phyloP scores from a whole-genome alignment of 2,888 invertebrate species.

The Cerastis leucographa region DNA sequence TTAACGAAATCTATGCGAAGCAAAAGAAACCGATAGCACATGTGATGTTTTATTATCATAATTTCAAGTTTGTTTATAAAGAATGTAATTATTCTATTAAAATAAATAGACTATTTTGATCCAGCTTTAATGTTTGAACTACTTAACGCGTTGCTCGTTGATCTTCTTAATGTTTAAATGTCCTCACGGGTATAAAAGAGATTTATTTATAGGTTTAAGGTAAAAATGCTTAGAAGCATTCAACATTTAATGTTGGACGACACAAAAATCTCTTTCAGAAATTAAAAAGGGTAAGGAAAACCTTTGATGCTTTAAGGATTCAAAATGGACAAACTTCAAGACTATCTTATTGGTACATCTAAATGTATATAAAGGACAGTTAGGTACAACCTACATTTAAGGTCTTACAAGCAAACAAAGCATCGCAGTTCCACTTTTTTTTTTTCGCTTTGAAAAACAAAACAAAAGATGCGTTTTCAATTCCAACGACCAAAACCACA shows the following conservation, averaged over 20 bases:
- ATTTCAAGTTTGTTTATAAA: neutral
- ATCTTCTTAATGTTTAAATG: slow-evolving; percentile 4
- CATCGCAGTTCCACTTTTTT: slow-evolving; percentile 5
- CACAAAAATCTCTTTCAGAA: slow-evolving; percentile 26
- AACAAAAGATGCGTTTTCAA: slow-evolving; percentile 48
- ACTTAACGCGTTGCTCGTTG: neutral
- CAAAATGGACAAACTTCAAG: slow-evolving; percentile 32
- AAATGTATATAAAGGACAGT: slow-evolving; percentile 3
- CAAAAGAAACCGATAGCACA: no score
- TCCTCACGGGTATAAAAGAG: neutral
- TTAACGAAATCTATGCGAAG: no score
- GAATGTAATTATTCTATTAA: neutral
- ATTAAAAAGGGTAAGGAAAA: slow-evolving; percentile 30
- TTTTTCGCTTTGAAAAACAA: slow-evolving; percentile 38
- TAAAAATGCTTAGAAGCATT: slow-evolving; percentile 20
- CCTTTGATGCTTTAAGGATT: slow-evolving; percentile 27
- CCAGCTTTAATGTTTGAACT: neutral
- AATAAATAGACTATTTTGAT: neutral
- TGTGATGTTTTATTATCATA: no score
- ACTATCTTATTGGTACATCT: slow-evolving; percentile 14
- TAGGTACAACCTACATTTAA: slow-evolving; percentile 15
- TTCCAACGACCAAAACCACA: slow-evolving; percentile 40
- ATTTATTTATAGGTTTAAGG: neutral
- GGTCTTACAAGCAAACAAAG: slow-evolving; percentile 42
- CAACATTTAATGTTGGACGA: slow-evolving; percentile 12